phyloP scores from a whole-genome alignment of 2,113 vertebrate species.

The Furnarius figulus region DNA sequence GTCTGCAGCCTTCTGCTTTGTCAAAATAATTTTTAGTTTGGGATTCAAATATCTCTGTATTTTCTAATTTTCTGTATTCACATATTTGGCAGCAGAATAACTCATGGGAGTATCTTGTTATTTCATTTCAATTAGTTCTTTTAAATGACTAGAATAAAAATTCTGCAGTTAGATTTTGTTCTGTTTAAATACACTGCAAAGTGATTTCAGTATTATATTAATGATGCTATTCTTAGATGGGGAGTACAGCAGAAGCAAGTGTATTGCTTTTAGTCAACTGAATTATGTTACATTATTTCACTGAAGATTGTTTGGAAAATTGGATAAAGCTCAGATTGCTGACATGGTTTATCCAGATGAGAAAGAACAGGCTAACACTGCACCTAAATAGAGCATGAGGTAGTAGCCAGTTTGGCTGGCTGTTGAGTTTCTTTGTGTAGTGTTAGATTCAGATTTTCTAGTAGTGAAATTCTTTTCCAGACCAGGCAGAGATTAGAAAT shows the following conservation, averaged over 20 bases:
- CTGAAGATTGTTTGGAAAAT: conserved; percentile 8
- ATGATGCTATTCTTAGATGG: background rate
- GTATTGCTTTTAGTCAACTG: background rate
- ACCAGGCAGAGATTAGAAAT: background rate
- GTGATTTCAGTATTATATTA: background rate
- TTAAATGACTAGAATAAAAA: background rate
- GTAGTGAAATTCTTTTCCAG: background rate
- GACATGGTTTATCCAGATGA: background rate
- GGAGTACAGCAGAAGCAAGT: background rate
- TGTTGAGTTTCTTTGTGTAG: background rate
- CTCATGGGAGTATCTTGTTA: background rate
- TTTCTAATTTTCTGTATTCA: background rate
- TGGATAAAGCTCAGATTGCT: background rate
- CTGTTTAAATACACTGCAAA: background rate
- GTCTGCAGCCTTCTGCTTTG: background rate
- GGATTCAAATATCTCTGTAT: background rate
- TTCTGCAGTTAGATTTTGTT: background rate
- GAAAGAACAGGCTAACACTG: background rate
- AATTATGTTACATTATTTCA: background rate
- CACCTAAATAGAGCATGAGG: background rate
- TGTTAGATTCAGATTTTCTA: background rate
- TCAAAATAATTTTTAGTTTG: conserved; percentile 1
- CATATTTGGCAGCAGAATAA: background rate
- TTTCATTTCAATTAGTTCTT: background rate
- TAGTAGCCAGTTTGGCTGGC: background rate